Conservation (phyloP, 1,140 invertebrate species). For the Saccostrea echinata region DNA sequence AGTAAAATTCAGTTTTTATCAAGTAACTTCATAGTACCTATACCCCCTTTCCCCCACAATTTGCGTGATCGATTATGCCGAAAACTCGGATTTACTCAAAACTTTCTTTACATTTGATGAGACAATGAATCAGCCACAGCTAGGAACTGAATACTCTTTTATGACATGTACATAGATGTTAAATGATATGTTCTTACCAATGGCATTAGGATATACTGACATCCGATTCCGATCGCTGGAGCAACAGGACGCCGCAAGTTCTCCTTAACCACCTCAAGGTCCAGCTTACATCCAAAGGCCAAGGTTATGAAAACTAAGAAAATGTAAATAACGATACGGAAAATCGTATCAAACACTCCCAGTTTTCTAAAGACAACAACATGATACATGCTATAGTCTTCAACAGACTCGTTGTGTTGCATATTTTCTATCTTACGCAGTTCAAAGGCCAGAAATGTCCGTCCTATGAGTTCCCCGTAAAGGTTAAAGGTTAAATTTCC, state of each 20-base stretch:
- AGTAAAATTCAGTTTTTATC: too few species aligned
- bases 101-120: too few species aligned
- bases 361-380: constrained; percentile 64
- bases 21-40: too few species aligned
- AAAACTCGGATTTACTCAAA: too few species aligned
- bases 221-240: constrained; percentile 74
- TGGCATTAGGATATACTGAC: constrained; percentile 78
- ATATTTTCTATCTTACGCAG: not conserved
- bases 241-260: constrained; percentile 74
- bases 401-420: not conserved
- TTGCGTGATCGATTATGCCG: too few species aligned
- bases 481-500: constrained; percentile 30
- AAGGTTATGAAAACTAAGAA: constrained; percentile 76
- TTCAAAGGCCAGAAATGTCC: constrained; percentile 37
- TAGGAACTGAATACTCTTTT: not conserved
- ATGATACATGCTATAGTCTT: constrained; percentile 22
- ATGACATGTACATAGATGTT: not conserved
- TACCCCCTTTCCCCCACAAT: too few species aligned
- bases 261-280: constrained; percentile 70
- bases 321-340: constrained; percentile 69
- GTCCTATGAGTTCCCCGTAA: constrained; percentile 46
- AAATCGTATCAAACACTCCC: constrained; percentile 70
- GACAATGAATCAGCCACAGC: too few species aligned
- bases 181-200: constrained; percentile 68
- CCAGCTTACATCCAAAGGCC: constrained; percentile 78